Base-by-base conservation (phyloP, 2,888 invertebrate genomes). In the Tipula helvola region DNA sequence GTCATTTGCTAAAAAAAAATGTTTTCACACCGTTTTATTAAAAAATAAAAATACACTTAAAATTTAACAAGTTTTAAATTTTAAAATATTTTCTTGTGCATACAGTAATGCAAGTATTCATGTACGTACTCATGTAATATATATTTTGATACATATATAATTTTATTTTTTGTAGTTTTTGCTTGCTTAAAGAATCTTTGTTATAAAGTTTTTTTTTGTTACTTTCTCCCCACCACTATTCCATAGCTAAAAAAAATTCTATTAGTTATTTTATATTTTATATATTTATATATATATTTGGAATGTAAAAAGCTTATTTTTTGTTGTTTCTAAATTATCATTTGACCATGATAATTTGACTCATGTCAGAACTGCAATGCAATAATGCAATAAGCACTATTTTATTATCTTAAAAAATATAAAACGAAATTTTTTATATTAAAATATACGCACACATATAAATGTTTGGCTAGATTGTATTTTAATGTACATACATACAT, bases 1-100 rank as follows among this genome's bases (percentile, higher is more conserved):
- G 71, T 28, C 71, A 28, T 71, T 71, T 71, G 28, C 71, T 18
- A 8, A 28, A 71, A 71, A 71, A 28, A 71, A 28, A 8, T 18
- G 28, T 71, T 71, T 71, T 71, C 71, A 71, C 71, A 71, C 71
- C 71, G 10, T 71, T 28, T 71, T 28, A 28, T 7, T 57, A 28
- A 10, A 71, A 18, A 28, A 18, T 3, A 18, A 18, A 28, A 28
- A 28, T 71, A 71, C 71, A 71, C 71, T 71, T 71, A 28, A 71
- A 71, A 71, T 71, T 71, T 71, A 71, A 71, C 71, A 71, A 71
- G 71, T 71, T 71, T 71, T 71, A 71, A 71, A 71, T 71, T 71
- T 71, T 71, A 71, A 71, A 71, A 28, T 16, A 52, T 52, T 52
- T 52, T 52, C 52, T 16, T 71, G 71, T 18, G 71, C 28, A 71